These are phyloP conservation scores for Umimayanthus kanabou DNA, from an alignment of 92 coral and sea anemone species.

Conservation along the genomic window DNA sequence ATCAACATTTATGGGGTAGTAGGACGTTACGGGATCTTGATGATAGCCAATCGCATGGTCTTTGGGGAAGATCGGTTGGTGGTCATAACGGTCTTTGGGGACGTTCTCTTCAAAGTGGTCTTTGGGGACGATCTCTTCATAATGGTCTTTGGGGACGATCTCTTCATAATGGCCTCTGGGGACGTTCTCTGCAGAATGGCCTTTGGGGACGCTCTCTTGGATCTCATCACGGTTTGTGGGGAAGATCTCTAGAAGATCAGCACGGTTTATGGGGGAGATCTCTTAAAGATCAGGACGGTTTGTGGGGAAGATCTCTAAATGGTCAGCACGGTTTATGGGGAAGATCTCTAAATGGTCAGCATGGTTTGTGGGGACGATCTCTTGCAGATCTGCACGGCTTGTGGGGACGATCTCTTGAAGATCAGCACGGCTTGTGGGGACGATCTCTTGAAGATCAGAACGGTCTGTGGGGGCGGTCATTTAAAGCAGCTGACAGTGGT, in stretches of 20 bases:
- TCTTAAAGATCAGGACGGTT: background rate
- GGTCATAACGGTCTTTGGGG: conserved; percentile 4
- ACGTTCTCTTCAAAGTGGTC: background rate
- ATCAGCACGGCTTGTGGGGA: conserved; percentile 16
- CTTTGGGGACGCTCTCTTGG: conserved; percentile 9
- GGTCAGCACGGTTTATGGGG: conserved; percentile 13
- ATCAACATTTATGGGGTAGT: conserved; percentile 4
- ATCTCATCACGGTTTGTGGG: background rate
- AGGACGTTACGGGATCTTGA: background rate
- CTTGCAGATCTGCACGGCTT: background rate
- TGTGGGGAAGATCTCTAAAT: conserved; percentile 3
- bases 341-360: background rate
- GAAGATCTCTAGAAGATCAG: background rate
- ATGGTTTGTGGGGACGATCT: conserved; percentile 5
- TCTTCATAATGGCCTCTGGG: background rate
- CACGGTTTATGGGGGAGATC: background rate
- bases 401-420: conserved; percentile 7
- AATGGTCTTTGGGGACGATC: conserved; percentile 3
- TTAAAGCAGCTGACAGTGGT: background rate
- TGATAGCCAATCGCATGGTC: background rate
- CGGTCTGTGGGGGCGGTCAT: background rate
- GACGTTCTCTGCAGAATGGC: background rate
- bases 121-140: conserved; percentile 15
- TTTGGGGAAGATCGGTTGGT: conserved; percentile 13
- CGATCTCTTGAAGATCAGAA: background rate